A percentile compares a stretch with the other conserved stretches of the same genome.
Evolutionary conservation across 2,888 invertebrate genomes (phyloP).

Genomic region (Marronus borbonicus): DNA sequence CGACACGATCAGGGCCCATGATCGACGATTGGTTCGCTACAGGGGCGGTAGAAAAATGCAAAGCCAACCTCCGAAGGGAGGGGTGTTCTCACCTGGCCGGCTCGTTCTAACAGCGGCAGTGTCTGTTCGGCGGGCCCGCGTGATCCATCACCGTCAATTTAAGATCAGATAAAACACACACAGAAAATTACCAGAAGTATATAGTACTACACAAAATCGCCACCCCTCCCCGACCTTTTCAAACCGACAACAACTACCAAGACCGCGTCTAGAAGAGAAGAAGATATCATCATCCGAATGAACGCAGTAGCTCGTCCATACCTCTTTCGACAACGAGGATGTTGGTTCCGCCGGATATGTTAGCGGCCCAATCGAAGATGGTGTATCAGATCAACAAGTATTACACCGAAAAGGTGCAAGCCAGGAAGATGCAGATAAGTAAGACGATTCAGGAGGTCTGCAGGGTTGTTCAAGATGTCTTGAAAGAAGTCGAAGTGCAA

Average conservation of each 20-base stretch:
- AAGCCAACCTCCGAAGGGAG: slow-evolving; percentile 61
- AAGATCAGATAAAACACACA: slow-evolving; percentile 57
- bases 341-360: slow-evolving; percentile 94
- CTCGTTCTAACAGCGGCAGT: slow-evolving; percentile 59
- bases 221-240: slow-evolving; percentile 56
- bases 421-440: slow-evolving; percentile 87
- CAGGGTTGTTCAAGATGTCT: slow-evolving; percentile 93
- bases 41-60: slow-evolving; percentile 61
- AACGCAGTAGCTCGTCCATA: slow-evolving; percentile 59
- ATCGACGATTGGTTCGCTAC: slow-evolving; percentile 58
- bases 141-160: slow-evolving; percentile 64
- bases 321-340: slow-evolving; percentile 72
- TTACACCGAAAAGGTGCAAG: slow-evolving; percentile 91
- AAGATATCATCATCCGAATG: slow-evolving; percentile 62
- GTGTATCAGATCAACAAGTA: slow-evolving; percentile 96
- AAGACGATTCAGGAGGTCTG: slow-evolving; percentile 93
- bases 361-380: slow-evolving; percentile 95
- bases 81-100: slow-evolving; percentile 58
- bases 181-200: slow-evolving; percentile 42
- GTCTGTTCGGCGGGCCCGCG: slow-evolving; percentile 62
- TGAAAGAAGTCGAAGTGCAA: slow-evolving; percentile 95
- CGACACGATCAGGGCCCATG: slow-evolving; percentile 51
- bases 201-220: slow-evolving; percentile 39
- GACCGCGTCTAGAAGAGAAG: slow-evolving; percentile 49
- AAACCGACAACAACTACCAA: slow-evolving; percentile 32